These are phyloP conservation scores for Sturmia bella DNA, from an alignment of 2,888 invertebrate genomes.

Conservation along the genomic window DNA sequence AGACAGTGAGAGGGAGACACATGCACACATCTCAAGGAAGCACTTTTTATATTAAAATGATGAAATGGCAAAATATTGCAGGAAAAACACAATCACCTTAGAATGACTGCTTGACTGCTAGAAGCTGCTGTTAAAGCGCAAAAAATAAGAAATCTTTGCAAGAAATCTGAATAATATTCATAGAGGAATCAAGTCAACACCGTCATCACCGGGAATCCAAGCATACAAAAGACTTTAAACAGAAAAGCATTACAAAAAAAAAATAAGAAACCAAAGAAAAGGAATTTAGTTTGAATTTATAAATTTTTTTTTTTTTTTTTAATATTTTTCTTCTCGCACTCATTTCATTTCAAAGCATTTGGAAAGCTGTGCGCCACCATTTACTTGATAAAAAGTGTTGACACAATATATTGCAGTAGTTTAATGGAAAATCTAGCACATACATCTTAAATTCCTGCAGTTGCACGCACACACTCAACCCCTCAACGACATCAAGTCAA, in stretches of 20 bases:
- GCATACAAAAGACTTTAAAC: conserved; percentile 43
- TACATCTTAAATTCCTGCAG: conserved; percentile 10
- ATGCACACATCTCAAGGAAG: conserved; percentile 11
- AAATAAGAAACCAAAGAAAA: conserved; percentile 21
- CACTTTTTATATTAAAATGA: conserved; percentile 60
- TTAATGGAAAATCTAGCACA: conserved; percentile 56
- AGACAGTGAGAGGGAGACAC: background rate
- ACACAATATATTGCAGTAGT: conserved; percentile 68
- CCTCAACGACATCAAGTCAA: conserved; percentile 3
- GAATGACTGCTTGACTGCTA: conserved; percentile 65
- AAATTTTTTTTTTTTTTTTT: background rate
- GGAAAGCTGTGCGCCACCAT: conserved; percentile 50
- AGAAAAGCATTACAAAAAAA: background rate
- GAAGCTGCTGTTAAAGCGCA: conserved; percentile 56
- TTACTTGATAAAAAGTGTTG: conserved; percentile 68
- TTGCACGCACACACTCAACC: background rate
- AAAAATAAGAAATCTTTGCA: conserved; percentile 16
- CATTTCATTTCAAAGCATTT: conserved; percentile 34
- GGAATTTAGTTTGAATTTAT: conserved; percentile 47
- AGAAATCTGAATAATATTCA: conserved; percentile 46
- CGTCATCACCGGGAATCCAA: conserved; percentile 40
- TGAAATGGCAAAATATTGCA: conserved; percentile 70
- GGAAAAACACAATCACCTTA: conserved; percentile 69
- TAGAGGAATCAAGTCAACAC: conserved; percentile 35
- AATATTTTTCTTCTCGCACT: conserved; percentile 11